Conservation (phyloP, 2,888 invertebrate genomes). For the Alviniconcha strummeri region DNA sequence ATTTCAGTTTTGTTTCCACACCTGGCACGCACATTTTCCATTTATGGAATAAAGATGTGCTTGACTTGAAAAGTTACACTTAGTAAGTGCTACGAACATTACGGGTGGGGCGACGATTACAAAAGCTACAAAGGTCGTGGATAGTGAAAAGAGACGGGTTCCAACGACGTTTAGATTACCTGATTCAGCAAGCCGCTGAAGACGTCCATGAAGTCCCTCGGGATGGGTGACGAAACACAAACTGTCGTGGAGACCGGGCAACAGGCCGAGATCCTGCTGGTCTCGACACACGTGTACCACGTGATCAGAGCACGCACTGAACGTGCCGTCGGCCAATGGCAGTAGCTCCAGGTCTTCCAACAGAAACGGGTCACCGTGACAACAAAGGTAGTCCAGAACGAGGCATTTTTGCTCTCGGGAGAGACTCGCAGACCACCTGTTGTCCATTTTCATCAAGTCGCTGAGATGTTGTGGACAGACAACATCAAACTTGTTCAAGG, state of each 20-base stretch:
- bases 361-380: not conserved
- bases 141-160: too few relatives aligned
- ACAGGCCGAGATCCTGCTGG: not conserved
- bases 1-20: too few relatives aligned
- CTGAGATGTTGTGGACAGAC: slow-evolving; percentile 3
- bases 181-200: not conserved
- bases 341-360: slow-evolving; percentile 9
- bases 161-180: not conserved
- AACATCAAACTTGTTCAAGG: not conserved
- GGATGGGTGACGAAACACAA: not conserved
- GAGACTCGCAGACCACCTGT: not conserved
- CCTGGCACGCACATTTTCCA: too few relatives aligned
- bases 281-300: slow-evolving; percentile 15
- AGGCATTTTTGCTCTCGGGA: not conserved
- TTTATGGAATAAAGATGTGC: too few relatives aligned
- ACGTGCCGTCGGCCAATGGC: slow-evolving; percentile 12
- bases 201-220: not conserved
- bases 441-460: not conserved
- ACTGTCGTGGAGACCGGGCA: not conserved
- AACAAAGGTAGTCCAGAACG: slow-evolving; percentile 16
- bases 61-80: too few relatives aligned
- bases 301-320: not conserved
- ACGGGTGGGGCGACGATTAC: too few relatives aligned
- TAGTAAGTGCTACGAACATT: too few relatives aligned
- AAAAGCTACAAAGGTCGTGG: too few relatives aligned